These are phyloP conservation scores for Myiozetetes cayanensis DNA, from an alignment of 2,113 vertebrate genomes.

Conservation along the genomic window DNA sequence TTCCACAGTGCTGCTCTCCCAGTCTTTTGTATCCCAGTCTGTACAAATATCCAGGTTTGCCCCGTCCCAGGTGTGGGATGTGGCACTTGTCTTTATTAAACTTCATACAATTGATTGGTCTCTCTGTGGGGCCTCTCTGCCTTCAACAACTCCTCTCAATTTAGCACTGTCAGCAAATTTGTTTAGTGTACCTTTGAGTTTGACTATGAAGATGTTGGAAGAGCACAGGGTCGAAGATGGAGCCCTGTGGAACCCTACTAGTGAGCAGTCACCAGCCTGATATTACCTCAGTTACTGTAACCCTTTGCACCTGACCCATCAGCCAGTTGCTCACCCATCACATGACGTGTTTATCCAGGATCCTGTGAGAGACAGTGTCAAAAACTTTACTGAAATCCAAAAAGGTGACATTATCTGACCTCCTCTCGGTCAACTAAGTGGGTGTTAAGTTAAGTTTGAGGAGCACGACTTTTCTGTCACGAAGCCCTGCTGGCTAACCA, in stretches of 20 bases:
- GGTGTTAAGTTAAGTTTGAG: background rate
- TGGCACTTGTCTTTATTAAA: background rate
- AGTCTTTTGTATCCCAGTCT: background rate
- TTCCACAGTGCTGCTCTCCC: background rate
- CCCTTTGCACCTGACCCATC: background rate
- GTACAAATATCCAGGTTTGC: background rate
- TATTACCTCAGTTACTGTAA: background rate
- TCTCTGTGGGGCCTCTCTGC: background rate
- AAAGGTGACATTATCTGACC: background rate
- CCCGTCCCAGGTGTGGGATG: background rate
- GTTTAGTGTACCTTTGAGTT: background rate
- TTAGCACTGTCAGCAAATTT: background rate
- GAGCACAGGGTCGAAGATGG: background rate
- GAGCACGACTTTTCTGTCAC: background rate
- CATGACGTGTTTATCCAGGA: background rate
- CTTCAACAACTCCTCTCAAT: background rate
- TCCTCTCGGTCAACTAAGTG: background rate
- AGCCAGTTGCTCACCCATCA: accelerated
- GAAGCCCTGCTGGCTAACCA: background rate
- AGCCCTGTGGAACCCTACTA: background rate
- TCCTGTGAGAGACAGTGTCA: background rate
- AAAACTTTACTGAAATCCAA: background rate
- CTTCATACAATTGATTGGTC: background rate
- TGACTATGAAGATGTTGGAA: background rate
- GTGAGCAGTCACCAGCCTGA: background rate